Evolutionary conservation across 1,140 invertebrate genomes (phyloP), one percentile per base, ranked within the genome.

Genomic region (Scaptomyza montana): DNA sequence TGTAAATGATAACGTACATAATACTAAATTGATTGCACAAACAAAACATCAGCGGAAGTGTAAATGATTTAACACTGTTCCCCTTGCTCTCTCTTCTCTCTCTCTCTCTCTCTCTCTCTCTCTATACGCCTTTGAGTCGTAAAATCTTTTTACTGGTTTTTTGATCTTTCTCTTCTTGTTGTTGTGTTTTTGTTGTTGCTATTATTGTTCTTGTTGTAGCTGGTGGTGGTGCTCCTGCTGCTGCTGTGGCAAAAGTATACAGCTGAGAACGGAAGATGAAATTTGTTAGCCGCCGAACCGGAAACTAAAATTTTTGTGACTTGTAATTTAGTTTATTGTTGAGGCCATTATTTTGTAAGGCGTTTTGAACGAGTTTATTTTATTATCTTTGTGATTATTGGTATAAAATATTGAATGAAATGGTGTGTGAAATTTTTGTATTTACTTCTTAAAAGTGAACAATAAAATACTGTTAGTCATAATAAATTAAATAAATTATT

Each of bases 21-120:
- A 89, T 89, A 80, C 78, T 70, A 89, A n/a, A 89, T 89, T 89
- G 84, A 89, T 89, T 89, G 84, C 85, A 89, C 84, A 89, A 89
- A 89, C 79, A 84, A 89, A 84, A 77, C 79, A 84, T 62, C 63
- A 84, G 73, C 84, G 84, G 84, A 89, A 89, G 84, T 89, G 84
- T 89, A 77, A 89, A 89, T 89, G 84, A 89, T 89, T 89, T 89
- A 89, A 89, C 84, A 87, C 84, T 77, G 79, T 77, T 86, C 68
- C 74, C 51, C n/a, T n/a, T n/a, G n/a, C n/a, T n/a, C n/a, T n/a
- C n/a, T n/a, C n/a, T 51, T 77, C 74, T 66, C 77, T 73, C 56
- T 62, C 59, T 70, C 50, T 39, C 57, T 71, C 46, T 64, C 63
- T 69, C 51, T 65, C n/a, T n/a, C 50, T 45, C 57, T 68, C 50